These are phyloP conservation scores for Apodemus agrarius DNA, from an alignment of 2,797 vertebrate species.

Conservation along the genomic window DNA sequence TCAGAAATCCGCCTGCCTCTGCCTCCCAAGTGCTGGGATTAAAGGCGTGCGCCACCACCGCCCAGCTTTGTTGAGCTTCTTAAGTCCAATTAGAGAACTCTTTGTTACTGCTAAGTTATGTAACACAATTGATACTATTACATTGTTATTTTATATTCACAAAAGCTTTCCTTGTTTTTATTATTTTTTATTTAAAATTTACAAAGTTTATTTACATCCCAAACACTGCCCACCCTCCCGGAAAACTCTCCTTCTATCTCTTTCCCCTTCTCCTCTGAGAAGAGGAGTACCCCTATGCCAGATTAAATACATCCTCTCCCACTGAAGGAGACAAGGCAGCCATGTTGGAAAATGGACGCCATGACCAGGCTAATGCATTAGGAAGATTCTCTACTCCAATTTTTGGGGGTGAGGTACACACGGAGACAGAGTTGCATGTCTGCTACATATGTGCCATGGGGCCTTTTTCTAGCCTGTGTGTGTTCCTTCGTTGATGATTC, in stretches of 20 bases:
- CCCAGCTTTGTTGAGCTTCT: neutral
- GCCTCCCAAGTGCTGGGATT: too few relatives aligned
- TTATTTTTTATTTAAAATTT: neutral
- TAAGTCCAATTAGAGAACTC: neutral
- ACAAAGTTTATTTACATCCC: neutral
- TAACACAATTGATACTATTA: neutral
- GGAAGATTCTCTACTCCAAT: neutral
- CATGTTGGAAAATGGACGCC: neutral
- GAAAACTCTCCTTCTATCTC: neutral
- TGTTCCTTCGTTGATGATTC: neutral
- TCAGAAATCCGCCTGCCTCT: too few relatives aligned
- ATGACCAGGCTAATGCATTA: neutral
- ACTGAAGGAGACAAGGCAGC: neutral
- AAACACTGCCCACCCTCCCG: neutral
- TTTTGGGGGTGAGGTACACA: neutral
- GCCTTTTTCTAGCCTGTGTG: neutral
- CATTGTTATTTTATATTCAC: neutral
- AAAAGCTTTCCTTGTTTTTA: neutral
- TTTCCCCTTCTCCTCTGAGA: neutral
- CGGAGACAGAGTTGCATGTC: neutral
- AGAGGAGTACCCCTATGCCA: neutral
- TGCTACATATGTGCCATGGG: neutral
- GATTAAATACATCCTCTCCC: neutral
- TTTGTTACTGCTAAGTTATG: neutral
- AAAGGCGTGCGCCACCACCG: too few relatives aligned